phyloP scores from a whole-genome alignment of 2,888 invertebrate genomes.

The Papilio gigon region DNA sequence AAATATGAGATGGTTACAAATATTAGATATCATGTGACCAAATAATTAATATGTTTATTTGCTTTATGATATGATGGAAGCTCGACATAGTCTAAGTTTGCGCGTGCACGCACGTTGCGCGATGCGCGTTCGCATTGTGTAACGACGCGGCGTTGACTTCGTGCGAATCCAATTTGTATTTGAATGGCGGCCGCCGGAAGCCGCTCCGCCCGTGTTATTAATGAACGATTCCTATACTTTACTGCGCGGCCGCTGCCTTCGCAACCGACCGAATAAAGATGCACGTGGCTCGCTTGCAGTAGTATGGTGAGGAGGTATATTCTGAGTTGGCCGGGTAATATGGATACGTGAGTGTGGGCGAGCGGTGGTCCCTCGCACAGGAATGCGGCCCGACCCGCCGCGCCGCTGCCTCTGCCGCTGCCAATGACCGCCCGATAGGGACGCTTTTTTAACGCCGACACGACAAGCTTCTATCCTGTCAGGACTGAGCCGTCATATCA shows the following conservation, averaged over 20 bases:
- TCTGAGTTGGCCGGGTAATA: conserved; percentile 45
- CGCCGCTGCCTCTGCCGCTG: conserved; percentile 75
- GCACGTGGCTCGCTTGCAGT: conserved; percentile 47
- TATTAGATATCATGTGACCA: background rate
- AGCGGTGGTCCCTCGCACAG: conserved; percentile 75
- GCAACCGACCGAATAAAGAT: conserved; percentile 52
- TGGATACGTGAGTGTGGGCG: conserved; percentile 66
- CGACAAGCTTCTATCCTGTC: conserved; percentile 68
- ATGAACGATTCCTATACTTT: conserved; percentile 65
- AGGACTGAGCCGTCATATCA: conserved; percentile 53
- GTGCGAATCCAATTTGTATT: conserved; percentile 74
- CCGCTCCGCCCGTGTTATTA: conserved; percentile 75
- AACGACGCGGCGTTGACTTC: conserved; percentile 55
- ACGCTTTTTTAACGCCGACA: conserved; percentile 74
- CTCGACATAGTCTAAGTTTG: background rate
- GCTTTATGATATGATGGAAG: background rate
- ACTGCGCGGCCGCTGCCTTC: conserved; percentile 55
- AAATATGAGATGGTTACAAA: background rate
- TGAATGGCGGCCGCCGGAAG: conserved; percentile 74
- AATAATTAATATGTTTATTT: background rate
- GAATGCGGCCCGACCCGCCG: conserved; percentile 75
- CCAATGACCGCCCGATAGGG: conserved; percentile 80
- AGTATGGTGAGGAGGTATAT: conserved; percentile 50
- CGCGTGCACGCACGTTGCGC: background rate
- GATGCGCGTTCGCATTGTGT: conserved; percentile 52